Evolutionary conservation across 2,797 vertebrate species (phyloP).

Genomic region (Semaprochilodus insignis): DNA sequence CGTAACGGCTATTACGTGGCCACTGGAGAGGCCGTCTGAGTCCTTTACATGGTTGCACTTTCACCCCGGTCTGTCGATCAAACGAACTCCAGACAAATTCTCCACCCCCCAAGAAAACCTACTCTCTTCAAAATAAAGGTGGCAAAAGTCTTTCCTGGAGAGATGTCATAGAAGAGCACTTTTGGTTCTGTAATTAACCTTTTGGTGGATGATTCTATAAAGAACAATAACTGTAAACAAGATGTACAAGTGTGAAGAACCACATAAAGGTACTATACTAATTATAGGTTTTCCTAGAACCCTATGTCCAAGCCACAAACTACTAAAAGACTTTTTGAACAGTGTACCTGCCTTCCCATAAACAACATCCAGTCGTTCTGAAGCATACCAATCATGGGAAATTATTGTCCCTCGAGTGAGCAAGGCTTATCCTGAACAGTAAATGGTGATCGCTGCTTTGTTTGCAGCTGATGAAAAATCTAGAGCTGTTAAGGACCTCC

Average conservation of each 20-base stretch:
- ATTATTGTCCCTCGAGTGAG: constrained; percentile 39
- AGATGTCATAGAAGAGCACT: background rate
- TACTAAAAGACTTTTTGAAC: background rate
- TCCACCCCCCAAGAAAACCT: background rate
- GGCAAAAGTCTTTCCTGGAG: background rate
- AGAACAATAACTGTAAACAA: background rate
- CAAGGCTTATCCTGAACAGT: constrained; percentile 63
- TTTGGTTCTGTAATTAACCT: background rate
- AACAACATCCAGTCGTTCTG: constrained; percentile 12
- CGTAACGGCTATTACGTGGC: constrained; percentile 50
- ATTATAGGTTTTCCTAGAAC: background rate
- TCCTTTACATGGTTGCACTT: constrained; percentile 33
- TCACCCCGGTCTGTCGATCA: constrained; percentile 28
- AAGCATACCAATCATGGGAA: constrained; percentile 32
- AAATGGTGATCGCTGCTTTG: constrained; percentile 65
- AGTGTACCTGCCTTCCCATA: constrained; percentile 7
- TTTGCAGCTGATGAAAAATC: constrained; percentile 48
- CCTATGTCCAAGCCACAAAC: background rate
- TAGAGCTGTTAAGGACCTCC: constrained; percentile 39
- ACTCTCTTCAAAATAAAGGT: background rate
- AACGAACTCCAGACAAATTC: background rate
- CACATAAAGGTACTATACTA: background rate
- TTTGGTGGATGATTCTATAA: background rate
- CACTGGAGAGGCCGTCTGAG: constrained; percentile 34
- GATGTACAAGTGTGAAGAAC: background rate